Evolutionary conservation across 2,888 invertebrate genomes (phyloP).

Genomic region (Tinea pellionella): DNA sequence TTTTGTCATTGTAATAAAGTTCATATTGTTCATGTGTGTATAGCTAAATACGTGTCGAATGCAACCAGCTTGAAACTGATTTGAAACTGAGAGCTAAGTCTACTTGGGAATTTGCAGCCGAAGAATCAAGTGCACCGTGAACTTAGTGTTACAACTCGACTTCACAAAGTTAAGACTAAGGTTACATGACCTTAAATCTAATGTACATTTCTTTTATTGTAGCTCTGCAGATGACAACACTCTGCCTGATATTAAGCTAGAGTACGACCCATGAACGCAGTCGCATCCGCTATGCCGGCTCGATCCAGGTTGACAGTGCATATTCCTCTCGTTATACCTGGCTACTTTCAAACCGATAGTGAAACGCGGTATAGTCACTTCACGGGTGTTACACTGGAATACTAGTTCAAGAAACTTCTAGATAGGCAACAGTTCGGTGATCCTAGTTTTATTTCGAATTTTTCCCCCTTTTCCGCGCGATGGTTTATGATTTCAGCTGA

Average conservation of each 20-base stretch:
- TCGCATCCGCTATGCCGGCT: too few species aligned
- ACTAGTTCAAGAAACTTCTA: not conserved
- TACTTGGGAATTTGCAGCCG: constrained; percentile 10
- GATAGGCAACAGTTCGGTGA: not conserved
- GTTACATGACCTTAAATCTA: not conserved
- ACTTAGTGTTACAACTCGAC: constrained; percentile 10
- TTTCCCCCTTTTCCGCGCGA: too few species aligned
- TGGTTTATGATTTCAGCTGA: too few species aligned
- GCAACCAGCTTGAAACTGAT: constrained; percentile 8
- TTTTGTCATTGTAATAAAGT: not conserved
- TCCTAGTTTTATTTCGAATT: not conserved
- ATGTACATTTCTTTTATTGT: too few species aligned
- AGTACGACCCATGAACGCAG: too few species aligned
- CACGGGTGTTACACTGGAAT: too few species aligned
- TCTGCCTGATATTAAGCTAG: too few species aligned
- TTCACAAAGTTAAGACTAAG: not conserved
- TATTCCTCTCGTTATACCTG: too few species aligned
- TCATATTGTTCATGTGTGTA: not conserved
- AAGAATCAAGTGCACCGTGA: constrained; percentile 13
- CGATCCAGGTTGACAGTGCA: too few species aligned
- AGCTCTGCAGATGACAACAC: too few species aligned
- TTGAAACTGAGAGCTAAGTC: constrained; percentile 11
- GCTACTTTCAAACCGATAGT: too few species aligned
- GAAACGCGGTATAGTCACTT: too few species aligned
- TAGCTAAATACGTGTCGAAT: not conserved